A percentile compares a stretch with the other conserved stretches of the same genome.
Evolutionary conservation across 2,113 vertebrate species (phyloP).

Genomic region (Nyctereutes procyonoides): DNA sequence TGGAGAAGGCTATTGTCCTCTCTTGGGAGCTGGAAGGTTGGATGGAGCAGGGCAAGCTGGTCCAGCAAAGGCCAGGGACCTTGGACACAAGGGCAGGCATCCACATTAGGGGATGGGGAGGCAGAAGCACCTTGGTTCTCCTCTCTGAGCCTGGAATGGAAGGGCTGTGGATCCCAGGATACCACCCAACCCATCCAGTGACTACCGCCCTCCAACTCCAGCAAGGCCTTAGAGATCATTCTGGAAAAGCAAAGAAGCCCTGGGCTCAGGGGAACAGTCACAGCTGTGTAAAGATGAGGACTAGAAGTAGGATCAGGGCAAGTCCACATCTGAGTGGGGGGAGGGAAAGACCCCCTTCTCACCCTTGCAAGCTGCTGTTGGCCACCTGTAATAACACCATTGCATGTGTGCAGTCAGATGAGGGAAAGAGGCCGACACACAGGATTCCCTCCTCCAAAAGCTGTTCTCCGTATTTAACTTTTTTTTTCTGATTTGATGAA

Average conservation of each 20-base stretch:
- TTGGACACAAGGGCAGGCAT: background rate
- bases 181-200: background rate
- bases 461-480: background rate
- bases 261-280: background rate
- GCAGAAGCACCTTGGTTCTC: too few relatives aligned
- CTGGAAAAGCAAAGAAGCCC: background rate
- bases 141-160: background rate
- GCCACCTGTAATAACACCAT: accelerated
- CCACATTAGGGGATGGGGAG: accelerated
- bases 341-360: background rate
- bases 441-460: background rate
- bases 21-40: background rate
- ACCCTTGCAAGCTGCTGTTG: accelerated
- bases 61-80: background rate
- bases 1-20: background rate
- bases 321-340: accelerated
- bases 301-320: background rate
- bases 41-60: too few relatives aligned
- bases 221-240: background rate
- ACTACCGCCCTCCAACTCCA: accelerated
- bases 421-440: accelerated
- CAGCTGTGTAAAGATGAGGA: background rate
- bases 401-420: accelerated
- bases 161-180: accelerated
- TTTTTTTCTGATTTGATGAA: background rate